Conservation (phyloP, 2,888 invertebrate species). For the Anoplius nigerrimus region DNA sequence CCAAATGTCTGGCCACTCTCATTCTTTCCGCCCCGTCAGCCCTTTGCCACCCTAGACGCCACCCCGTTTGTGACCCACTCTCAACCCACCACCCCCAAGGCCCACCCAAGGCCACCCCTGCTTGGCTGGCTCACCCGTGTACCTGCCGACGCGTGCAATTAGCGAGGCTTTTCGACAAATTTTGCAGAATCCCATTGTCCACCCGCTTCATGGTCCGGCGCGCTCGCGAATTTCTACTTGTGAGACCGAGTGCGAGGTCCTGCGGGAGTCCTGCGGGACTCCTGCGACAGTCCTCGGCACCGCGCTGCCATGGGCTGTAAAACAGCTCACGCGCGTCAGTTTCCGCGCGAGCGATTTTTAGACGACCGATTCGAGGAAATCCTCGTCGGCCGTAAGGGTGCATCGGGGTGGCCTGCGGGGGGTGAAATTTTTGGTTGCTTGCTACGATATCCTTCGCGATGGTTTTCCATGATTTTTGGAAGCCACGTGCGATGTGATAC, state of each 20-base stretch:
- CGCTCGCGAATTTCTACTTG: neutral
- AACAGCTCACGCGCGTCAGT: neutral
- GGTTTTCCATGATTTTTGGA: too few relatives aligned
- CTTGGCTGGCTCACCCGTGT: neutral
- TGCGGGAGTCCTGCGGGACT: too few relatives aligned
- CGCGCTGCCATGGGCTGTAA: neutral
- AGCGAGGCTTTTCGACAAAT: conserved; percentile 3
- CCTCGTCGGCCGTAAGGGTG: too few relatives aligned
- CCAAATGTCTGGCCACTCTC: neutral
- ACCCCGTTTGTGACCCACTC: conserved; percentile 5
- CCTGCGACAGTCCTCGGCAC: too few relatives aligned
- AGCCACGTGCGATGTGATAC: too few relatives aligned
- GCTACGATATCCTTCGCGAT: too few relatives aligned
- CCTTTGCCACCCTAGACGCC: too few relatives aligned
- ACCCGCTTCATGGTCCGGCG: neutral
- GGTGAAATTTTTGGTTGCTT: too few relatives aligned
- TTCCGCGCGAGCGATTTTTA: neutral
- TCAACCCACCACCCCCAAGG: too few relatives aligned
- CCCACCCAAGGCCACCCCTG: neutral
- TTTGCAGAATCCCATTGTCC: conserved; percentile 12
- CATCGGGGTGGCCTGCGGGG: too few relatives aligned
- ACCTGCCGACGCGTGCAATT: conserved; percentile 23
- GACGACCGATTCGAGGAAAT: neutral
- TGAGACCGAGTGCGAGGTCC: too few relatives aligned
- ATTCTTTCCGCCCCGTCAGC: neutral